phyloP scores from a whole-genome alignment of 2,113 vertebrate species.

The Prionailurus bengalensis region DNA sequence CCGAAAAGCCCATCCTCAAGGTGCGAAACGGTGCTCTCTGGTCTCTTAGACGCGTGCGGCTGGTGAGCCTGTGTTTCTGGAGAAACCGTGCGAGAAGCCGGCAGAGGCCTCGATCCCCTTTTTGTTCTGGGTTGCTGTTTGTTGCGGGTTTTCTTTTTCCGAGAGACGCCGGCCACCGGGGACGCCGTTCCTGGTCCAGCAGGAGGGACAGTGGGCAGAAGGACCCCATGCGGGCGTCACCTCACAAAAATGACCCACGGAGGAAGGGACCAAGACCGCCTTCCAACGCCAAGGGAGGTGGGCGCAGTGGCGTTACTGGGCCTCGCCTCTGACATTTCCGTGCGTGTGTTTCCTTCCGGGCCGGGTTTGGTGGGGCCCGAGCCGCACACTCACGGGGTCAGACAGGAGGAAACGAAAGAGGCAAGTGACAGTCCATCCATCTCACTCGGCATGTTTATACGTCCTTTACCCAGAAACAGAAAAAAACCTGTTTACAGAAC shows the following conservation, averaged over 20 bases:
- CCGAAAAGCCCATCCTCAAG: fast-evolving
- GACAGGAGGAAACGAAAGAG: slow-evolving; percentile 68
- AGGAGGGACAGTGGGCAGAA: background rate
- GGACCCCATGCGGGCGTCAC: background rate
- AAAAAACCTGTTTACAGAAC: slow-evolving; percentile 85
- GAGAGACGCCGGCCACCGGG: fast-evolving
- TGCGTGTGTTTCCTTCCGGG: background rate
- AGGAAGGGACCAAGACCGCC: background rate
- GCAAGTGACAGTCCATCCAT: slow-evolving; percentile 84
- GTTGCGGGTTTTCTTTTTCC: background rate
- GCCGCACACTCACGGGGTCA: slow-evolving; percentile 66
- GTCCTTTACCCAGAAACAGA: slow-evolving; percentile 85
- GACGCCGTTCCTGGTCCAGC: background rate
- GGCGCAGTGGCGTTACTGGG: background rate
- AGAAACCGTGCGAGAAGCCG: background rate
- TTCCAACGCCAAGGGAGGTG: background rate
- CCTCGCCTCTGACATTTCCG: slow-evolving; percentile 32
- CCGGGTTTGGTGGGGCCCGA: background rate
- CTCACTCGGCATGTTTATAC: slow-evolving; percentile 87
- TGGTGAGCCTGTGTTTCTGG: background rate
- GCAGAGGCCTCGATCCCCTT: fast-evolving
- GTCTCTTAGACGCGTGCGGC: background rate
- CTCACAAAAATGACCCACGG: background rate
- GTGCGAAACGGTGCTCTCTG: fast-evolving
- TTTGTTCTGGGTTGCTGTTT: background rate